Conservation (phyloP, 2,888 invertebrate species). For the Yponomeuta sedellus region DNA sequence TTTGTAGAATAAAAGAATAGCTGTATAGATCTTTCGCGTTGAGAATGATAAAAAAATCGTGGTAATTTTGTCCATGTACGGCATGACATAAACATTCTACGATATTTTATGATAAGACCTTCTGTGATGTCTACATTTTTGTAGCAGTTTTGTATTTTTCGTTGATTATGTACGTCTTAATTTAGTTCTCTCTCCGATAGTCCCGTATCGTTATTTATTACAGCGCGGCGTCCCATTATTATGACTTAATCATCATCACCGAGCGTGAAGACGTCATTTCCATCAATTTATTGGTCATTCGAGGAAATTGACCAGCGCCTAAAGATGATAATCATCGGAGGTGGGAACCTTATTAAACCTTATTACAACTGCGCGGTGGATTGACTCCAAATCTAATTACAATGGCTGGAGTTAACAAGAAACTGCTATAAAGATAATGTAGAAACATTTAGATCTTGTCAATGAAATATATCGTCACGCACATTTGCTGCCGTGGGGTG, state of each 20-base stretch:
- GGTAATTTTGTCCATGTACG: too few species aligned
- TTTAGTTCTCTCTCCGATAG: not conserved
- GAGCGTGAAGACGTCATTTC: not conserved
- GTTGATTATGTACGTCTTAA: not conserved
- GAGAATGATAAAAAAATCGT: too few species aligned
- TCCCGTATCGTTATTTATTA: not conserved
- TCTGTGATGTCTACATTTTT: not conserved
- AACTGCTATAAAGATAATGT: not conserved
- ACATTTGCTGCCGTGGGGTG: not conserved
- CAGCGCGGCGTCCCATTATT: not conserved
- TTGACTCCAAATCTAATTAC: not conserved
- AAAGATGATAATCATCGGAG: not conserved
- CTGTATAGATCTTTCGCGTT: too few species aligned
- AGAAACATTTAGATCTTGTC: not conserved
- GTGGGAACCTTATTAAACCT: not conserved
- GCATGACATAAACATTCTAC: too few species aligned
- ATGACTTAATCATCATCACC: constrained; percentile 6
- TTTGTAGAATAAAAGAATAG: too few species aligned
- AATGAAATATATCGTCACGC: not conserved
- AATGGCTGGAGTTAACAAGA: not conserved
- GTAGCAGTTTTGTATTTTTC: not conserved
- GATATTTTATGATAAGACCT: not conserved
- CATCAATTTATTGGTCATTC: constrained; percentile 6
- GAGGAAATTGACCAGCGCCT: not conserved
- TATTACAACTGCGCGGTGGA: not conserved